Evolutionary conservation across 2,888 invertebrate species (phyloP), one percentile per base, ranked within the genome.

Genomic region (Agonum fuliginosum): DNA sequence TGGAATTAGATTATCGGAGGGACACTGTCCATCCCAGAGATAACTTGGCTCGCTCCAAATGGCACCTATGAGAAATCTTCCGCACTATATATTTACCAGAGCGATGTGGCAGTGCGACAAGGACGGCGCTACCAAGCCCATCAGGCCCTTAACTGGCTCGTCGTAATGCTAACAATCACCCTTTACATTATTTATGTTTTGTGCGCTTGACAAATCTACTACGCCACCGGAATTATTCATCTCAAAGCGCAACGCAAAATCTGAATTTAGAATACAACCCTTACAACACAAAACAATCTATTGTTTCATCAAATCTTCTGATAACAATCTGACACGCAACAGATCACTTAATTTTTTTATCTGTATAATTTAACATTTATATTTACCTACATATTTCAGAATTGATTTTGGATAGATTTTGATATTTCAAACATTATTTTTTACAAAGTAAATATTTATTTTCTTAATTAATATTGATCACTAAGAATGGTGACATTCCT

Each of bases 1-100:
- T 82, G 78, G 84, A 85, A 85, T 85, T 85, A 82, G 85, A 84
- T 85, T 85, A 85, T 84, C 82, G 81, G 81, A 83, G 83, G 83
- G 83, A 83, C 84, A 83, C 80, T 80, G 73, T 78, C 78, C 83
- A 82, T 83, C 82, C 73, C 62, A 76, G 78, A 74, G 62, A 74
- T 73, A 74, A 74, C 74, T 74, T 65, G 74, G 62, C 37, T 62
- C 78, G 70, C 78, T 71, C 71, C 54, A 72, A 78, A 78, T 72
- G 72, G 78, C 72, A 78, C 78, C 78, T 78, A 72, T 72, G 78
- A 78, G 78, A 78, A 78, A 78, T 78, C 78, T 71, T 72, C 78
- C 51, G 43, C 65, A 72, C 78, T 72, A 78, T 74, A 74, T 74
- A 74, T 74, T 74, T 74, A 65, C 58, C 58, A 22, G 72, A 54